Evolutionary conservation across 2,797 vertebrate species (phyloP).

Genomic region (Chanos chanos): DNA sequence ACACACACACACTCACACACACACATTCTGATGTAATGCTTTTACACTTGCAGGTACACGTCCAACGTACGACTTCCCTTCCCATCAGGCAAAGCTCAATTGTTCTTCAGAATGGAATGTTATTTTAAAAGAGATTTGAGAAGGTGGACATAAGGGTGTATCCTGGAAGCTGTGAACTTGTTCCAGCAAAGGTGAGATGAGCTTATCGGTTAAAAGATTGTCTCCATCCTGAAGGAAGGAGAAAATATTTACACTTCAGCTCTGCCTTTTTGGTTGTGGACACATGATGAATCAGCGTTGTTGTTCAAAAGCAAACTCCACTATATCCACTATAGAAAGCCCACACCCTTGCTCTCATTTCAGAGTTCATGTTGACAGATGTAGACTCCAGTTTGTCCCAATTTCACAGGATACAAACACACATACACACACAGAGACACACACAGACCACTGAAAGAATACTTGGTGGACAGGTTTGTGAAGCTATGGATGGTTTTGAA

Average conservation of each 20-base stretch:
- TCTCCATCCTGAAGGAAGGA: slow-evolving; percentile 47
- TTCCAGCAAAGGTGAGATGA: slow-evolving; percentile 38
- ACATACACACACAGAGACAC: background rate
- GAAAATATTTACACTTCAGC: slow-evolving; percentile 56
- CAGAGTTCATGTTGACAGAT: slow-evolving; percentile 51
- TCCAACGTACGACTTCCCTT: slow-evolving; percentile 27
- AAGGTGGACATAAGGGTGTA: slow-evolving; percentile 3
- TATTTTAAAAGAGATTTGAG: slow-evolving; percentile 3
- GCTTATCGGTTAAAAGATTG: slow-evolving; percentile 45
- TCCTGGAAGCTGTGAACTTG: slow-evolving; percentile 12
- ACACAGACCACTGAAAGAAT: too few species aligned
- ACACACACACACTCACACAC: background rate
- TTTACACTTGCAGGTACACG: slow-evolving; percentile 41
- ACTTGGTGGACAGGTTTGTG: too few species aligned
- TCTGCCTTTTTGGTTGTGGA: background rate
- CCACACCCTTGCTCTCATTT: slow-evolving; percentile 42
- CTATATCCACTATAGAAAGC: slow-evolving; percentile 1
- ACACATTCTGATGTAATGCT: slow-evolving; percentile 23
- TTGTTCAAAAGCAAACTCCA: slow-evolving; percentile 25
- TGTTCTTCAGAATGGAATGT: slow-evolving; percentile 36
- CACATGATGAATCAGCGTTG: slow-evolving; percentile 6
- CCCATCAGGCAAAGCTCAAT: slow-evolving; percentile 1
- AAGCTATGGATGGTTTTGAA: too few species aligned
- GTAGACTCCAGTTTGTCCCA: slow-evolving; percentile 43
- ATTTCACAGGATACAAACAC: background rate